phyloP scores from a whole-genome alignment of 2,113 vertebrate species.

The Grallaria varia region DNA sequence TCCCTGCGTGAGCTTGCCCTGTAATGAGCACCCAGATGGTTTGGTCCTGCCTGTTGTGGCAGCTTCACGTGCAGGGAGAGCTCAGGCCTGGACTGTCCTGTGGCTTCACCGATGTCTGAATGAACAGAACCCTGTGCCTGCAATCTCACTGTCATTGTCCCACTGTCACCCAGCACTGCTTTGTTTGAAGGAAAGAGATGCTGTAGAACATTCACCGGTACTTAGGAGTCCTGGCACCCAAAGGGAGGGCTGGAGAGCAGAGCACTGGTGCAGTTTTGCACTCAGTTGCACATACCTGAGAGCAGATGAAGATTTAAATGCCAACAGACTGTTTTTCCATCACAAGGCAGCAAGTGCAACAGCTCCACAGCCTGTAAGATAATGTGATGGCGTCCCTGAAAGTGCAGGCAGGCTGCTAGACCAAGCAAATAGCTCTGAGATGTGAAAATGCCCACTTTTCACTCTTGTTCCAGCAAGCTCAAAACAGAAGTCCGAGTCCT shows the following conservation, averaged over 20 bases:
- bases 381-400: background rate
- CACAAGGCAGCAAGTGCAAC: background rate
- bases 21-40: accelerated
- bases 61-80: background rate
- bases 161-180: accelerated
- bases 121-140: too few relatives aligned
- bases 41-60: background rate
- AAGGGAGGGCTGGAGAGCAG: background rate
- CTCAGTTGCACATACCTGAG: background rate
- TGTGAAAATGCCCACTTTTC: background rate
- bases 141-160: too few relatives aligned
- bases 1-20: background rate
- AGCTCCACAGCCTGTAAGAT: background rate
- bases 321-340: background rate
- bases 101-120: background rate
- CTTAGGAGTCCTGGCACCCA: background rate
- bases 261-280: background rate
- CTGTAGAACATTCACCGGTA: background rate
- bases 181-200: background rate
- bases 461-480: background rate
- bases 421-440: background rate
- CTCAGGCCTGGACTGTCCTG: background rate
- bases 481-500: background rate
- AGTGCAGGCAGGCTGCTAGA: background rate
- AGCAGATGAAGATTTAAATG: background rate